Base-by-base conservation (phyloP, 2,888 invertebrate species). In the Phalera bucephala region DNA sequence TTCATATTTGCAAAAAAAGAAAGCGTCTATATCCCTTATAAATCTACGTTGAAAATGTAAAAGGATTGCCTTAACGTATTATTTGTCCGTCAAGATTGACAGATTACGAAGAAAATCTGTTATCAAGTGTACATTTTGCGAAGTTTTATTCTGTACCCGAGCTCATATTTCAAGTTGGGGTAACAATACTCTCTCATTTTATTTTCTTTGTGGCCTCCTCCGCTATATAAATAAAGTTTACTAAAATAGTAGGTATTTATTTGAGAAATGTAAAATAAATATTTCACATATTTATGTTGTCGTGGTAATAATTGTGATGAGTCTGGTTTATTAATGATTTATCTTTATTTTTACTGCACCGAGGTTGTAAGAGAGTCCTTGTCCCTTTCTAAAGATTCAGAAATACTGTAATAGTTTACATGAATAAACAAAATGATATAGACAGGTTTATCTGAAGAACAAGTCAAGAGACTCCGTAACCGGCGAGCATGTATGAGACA, bases 141-240 rank as follows among this genome's bases (percentile, higher is more conserved):
- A 70, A 71, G 54, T 73, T 71, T 61, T 60, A 59, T 67, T 54
- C 30, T 40, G 45, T 45, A 42, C 42, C 34, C 36, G 15, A 47
- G 47, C 57, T 61, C 65, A 66, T 72, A 72, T 72, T 72, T 72
- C 58, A 66, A 60, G 45, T 58, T 60, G 53, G 40, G 53, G 49
- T 31, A 48, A 65, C 60, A 68, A 61, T 64, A 53, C 52, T 36
- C 29, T 45, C 49, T 53, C 48, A 46, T 64, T 64, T 53, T 56
- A 60, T 65, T 67, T 59, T 50, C 44, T 53, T 47, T 62, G 50
- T 37, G 38, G 46, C 33, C 43, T 45, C 53, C 54, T 46, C 45
- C 39, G 38, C 39, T 30, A 42, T 39, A 23, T 49, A 39, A 43
- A 27, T 23, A 35, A 28, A 28, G 19, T 1, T 2, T 6, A 26